Percentiles rank a stretch among this genome's conserved stretches.
phyloP scores from a whole-genome alignment of 1,140 invertebrate genomes.

The Aphidius gifuensis region DNA sequence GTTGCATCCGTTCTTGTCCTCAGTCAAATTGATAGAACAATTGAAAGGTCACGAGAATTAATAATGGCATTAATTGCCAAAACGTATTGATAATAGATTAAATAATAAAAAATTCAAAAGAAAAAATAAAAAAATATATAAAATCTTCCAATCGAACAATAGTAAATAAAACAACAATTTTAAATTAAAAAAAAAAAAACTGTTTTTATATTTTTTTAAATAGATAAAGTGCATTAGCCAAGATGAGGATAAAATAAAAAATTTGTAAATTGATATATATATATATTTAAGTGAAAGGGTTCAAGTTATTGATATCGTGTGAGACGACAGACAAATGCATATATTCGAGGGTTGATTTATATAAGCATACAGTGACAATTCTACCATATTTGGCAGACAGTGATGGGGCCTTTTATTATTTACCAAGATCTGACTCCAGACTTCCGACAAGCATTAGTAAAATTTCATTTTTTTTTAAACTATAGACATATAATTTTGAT shows the following conservation, averaged over 20 bases:
- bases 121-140: neutral
- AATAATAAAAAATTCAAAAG: neutral
- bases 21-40: conserved; percentile 17
- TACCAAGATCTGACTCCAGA: neutral
- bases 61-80: conserved; percentile 3
- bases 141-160: no score
- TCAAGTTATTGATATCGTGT: neutral
- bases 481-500: no score
- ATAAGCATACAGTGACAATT: conserved; percentile 19
- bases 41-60: conserved; percentile 18
- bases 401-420: conserved; percentile 20
- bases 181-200: no score
- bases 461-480: no score
- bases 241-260: no score
- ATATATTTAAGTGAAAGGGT: neutral
- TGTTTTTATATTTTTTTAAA: no score
- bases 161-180: no score
- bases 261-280: neutral
- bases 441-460: no score
- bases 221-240: no score
- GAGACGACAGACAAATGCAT: conserved; percentile 15
- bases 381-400: conserved; percentile 7
- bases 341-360: conserved; percentile 11
- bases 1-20: neutral
- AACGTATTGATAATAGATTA: neutral